Evolutionary conservation across 2,113 vertebrate genomes (phyloP).

Genomic region (Thalassarche chlororhynchos): DNA sequence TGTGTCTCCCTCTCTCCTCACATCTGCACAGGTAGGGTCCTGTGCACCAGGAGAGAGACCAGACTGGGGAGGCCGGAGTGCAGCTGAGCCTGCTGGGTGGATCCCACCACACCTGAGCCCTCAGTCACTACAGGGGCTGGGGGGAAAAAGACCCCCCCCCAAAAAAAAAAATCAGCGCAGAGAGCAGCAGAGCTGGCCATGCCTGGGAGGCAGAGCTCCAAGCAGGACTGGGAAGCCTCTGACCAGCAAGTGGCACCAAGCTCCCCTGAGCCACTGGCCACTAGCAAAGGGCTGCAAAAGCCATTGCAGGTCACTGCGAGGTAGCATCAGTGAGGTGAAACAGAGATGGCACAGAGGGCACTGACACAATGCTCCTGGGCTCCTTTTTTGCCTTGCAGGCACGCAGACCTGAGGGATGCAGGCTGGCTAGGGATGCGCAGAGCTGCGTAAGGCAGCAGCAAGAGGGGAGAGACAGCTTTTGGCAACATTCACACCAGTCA

Average conservation of each 20-base stretch:
- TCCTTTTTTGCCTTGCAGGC: not conserved
- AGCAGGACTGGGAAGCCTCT: not conserved
- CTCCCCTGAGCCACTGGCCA: not conserved
- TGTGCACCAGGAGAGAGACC: not conserved
- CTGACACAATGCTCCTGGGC: not conserved
- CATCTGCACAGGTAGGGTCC: not conserved
- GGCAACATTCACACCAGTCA: not conserved
- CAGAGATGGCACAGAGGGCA: not conserved
- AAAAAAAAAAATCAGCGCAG: not conserved
- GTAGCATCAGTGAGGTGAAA: not conserved
- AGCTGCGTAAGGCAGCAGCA: not conserved
- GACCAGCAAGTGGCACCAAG: not conserved
- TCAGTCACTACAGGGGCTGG: no score
- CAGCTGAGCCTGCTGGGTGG: not conserved
- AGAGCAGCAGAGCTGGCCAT: not conserved
- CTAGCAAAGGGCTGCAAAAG: not conserved
- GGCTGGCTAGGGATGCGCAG: not conserved
- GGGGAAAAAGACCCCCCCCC: no score
- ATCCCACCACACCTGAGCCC: not conserved
- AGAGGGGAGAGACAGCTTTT: not conserved
- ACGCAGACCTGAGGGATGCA: not conserved
- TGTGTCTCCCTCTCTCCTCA: not conserved
- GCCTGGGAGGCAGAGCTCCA: not conserved
- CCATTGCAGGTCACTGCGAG: not conserved
- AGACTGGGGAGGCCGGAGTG: not conserved